These are phyloP conservation scores for Virgularia gustaviana DNA, from an alignment of 92 coral and sea anemone genomes.

Conservation along the genomic window DNA sequence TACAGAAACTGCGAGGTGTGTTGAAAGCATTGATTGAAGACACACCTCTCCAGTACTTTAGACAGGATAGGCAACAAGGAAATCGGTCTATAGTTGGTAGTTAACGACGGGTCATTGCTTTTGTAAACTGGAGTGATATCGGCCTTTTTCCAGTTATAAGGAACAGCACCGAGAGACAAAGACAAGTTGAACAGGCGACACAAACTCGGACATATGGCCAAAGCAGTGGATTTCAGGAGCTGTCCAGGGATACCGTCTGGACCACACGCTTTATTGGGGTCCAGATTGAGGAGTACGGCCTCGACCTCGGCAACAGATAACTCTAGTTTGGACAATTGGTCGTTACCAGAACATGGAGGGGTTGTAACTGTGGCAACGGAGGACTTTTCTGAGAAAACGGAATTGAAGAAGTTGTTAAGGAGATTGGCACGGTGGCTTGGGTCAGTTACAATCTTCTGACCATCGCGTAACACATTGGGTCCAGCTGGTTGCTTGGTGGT, in stretches of 20 bases:
- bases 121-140: conserved; percentile 47
- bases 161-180: conserved; percentile 44
- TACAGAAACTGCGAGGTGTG: too few species aligned
- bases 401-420: neutral
- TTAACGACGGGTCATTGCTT: too few species aligned
- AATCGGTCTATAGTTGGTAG: too few species aligned
- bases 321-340: neutral
- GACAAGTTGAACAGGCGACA: conserved; percentile 51
- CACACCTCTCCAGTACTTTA: too few species aligned
- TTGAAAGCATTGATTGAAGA: too few species aligned
- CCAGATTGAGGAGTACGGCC: conserved; percentile 28
- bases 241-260: conserved; percentile 53
- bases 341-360: neutral
- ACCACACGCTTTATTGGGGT: conserved; percentile 61
- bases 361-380: neutral
- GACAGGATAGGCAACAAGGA: too few species aligned
- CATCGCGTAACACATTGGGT: conserved; percentile 49
- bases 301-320: conserved; percentile 7
- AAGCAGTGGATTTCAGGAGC: conserved; percentile 45
- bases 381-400: neutral
- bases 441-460: conserved; percentile 28
- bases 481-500: conserved; percentile 2
- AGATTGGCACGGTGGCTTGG: neutral
- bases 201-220: conserved; percentile 35
- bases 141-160: conserved; percentile 49